Evolutionary conservation across 2,888 invertebrate genomes (phyloP), one percentile per base, ranked within the genome.

Genomic region (Limenitis camilla): DNA sequence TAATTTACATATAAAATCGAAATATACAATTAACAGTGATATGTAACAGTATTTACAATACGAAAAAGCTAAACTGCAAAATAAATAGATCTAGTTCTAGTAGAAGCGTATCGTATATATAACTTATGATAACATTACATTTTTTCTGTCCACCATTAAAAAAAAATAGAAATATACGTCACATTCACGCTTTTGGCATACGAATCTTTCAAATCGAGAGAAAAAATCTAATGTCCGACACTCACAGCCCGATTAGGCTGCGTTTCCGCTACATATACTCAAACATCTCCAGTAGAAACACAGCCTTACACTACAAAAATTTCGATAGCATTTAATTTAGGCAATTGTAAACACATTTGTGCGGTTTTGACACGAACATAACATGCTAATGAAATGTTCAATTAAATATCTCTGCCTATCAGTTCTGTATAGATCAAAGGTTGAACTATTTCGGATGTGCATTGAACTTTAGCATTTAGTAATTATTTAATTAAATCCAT

Each of bases 1-100:
- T 40, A 58, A 59, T 58, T 59, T 62, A 62, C 55, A 62, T 31
- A 58, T 52, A 53, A 41, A 45, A 32, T 48, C 53, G 59, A 61
- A 66, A 68, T 74, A 68, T 75, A 78, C 72, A 76, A 61, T 64
- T 67, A n/a, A n/a, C 63, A 66, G 51, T 75, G 77, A 78, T 81
- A 80, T 80, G 77, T 78, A 71, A 77, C 69, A 74, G 68, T 78
- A 78, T 79, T 65, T 76, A 80, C 79, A 82, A 62, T 66, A 67
- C 58, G 61, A 66, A 63, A 61, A 62, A 64, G 59, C 61, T 59
- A 56, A 45, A 57, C 56, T 64, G 59, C 66, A 61, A 71, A 72
- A 72, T 71, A 75, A 74, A 75, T 67, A 67, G 63, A 58, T 59
- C 57, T 67, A 67, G 43, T 47, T 56, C 59, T 64, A 68, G 61